Conservation (phyloP, 1,140 invertebrate genomes). For the Bathynomus jamesi region DNA sequence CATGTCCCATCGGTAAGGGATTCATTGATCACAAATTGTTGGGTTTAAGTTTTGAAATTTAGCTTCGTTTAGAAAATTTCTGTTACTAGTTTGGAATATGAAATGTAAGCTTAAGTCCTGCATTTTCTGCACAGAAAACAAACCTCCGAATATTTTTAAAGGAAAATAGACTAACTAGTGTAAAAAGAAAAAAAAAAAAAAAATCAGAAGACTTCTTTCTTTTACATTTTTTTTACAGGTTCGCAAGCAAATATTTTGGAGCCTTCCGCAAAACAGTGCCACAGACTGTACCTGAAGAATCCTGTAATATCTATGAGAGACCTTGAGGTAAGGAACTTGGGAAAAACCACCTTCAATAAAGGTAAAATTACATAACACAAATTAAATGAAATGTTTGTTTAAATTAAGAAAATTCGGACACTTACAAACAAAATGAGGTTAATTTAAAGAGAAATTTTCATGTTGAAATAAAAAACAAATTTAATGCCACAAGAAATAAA, state of each 20-base stretch:
- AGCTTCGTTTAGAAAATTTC: not conserved
- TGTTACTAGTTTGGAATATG: not conserved
- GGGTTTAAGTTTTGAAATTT: not conserved
- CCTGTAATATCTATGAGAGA: conserved; percentile 89
- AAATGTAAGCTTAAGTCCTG: not conserved
- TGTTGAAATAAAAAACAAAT: no score
- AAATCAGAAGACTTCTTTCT: not conserved
- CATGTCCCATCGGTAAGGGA: conserved; percentile 64
- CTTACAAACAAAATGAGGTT: no score
- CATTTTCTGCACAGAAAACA: not conserved
- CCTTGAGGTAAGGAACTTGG: conserved; percentile 71
- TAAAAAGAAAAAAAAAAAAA: no score
- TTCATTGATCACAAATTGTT: no score
- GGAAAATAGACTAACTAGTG: no score
- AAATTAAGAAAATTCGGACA: no score
- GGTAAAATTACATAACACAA: no score
- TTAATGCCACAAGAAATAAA: no score
- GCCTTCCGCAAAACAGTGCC: conserved; percentile 79
- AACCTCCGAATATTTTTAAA: not conserved
- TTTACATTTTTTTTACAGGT: conserved; percentile 40
- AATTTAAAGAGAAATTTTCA: no score
- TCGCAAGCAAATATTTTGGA: conserved; percentile 92
- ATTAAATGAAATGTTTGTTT: no score
- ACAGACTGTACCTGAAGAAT: conserved; percentile 84
- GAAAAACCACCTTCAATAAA: no score